phyloP scores from a whole-genome alignment of 2,888 invertebrate genomes.

The Physocephala rufipes region DNA sequence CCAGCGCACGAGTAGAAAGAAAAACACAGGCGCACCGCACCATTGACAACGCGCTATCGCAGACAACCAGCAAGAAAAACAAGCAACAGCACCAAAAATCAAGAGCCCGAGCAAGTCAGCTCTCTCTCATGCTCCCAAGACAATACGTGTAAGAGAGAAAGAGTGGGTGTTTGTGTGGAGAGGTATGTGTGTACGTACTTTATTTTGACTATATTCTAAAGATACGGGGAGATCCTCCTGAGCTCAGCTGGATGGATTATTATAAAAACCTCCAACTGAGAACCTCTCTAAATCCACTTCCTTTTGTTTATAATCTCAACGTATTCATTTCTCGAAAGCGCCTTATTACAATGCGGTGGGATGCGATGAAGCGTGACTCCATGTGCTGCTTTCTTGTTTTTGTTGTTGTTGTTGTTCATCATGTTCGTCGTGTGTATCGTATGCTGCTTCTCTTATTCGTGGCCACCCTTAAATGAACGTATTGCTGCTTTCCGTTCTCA shows the following conservation, averaged over 20 bases:
- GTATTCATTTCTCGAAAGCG: constrained; percentile 14
- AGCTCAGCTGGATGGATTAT: not conserved
- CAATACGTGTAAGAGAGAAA: constrained; percentile 16
- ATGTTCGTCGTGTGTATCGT: not conserved
- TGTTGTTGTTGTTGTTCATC: no score
- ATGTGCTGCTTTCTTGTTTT: constrained; percentile 6
- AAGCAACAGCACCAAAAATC: no score
- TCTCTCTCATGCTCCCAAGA: not conserved
- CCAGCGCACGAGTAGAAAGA: constrained; percentile 29
- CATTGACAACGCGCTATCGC: constrained; percentile 3
- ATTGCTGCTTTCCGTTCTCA: not conserved
- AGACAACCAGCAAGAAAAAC: not conserved
- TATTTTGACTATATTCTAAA: not conserved
- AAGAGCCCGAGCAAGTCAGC: no score
- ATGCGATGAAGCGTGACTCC: no score
- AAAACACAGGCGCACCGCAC: constrained; percentile 48
- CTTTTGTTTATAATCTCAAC: not conserved
- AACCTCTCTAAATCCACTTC: constrained; percentile 3
- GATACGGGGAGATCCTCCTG: not conserved
- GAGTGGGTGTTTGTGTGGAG: constrained; percentile 21
- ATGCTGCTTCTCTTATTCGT: no score
- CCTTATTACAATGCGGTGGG: constrained; percentile 3
- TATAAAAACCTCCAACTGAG: not conserved
- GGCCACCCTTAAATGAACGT: not conserved
- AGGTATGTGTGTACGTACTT: not conserved